phyloP scores from a whole-genome alignment of 2,888 invertebrate species.

The Amiota communis region DNA sequence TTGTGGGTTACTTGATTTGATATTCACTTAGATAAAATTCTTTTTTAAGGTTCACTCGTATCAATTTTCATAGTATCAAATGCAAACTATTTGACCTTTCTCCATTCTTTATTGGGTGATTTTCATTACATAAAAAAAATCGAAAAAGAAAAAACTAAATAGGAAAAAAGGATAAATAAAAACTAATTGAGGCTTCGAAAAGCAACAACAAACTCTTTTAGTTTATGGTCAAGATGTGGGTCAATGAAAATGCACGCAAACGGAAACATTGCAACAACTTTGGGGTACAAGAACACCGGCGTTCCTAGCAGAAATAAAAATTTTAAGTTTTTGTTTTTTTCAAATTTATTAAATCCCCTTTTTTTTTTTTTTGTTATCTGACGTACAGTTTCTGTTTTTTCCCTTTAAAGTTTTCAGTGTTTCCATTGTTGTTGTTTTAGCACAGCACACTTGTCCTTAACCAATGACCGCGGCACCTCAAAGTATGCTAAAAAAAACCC shows the following conservation, averaged over 20 bases:
- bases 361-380: not conserved
- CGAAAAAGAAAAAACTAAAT: too few relatives aligned
- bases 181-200: too few relatives aligned
- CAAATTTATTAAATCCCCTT: not conserved
- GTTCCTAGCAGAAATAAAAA: not conserved
- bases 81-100: too few relatives aligned
- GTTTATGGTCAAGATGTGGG: not conserved
- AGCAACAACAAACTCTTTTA: too few relatives aligned
- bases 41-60: too few relatives aligned
- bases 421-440: not conserved
- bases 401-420: not conserved
- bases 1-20: too few relatives aligned
- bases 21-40: too few relatives aligned
- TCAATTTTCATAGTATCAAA: too few relatives aligned
- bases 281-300: not conserved
- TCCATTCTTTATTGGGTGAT: too few relatives aligned
- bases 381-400: not conserved
- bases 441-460: not conserved
- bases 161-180: too few relatives aligned
- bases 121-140: too few relatives aligned
- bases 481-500: not conserved
- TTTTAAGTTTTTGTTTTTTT: not conserved
- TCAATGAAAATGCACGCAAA: not conserved
- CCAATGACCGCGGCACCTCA: not conserved
- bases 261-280: slow-evolving; percentile 7